Evolutionary conservation across 2,113 vertebrate species (phyloP).

Genomic region (Upupa epops): DNA sequence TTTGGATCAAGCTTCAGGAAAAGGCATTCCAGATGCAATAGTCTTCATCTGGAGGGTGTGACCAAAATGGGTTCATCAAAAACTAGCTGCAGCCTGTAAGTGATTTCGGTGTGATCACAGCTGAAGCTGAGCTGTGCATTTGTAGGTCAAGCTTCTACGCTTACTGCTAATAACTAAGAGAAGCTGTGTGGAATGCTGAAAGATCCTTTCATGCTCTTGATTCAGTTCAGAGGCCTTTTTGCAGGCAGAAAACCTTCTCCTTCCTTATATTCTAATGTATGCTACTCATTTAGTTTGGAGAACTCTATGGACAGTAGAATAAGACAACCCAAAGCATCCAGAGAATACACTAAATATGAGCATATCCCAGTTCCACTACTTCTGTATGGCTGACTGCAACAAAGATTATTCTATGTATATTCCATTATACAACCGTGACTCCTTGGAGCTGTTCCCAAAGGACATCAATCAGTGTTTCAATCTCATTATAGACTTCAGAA

Average conservation of each 20-base stretch:
- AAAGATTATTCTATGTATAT: not conserved
- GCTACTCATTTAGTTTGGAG: not conserved
- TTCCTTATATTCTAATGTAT: slow-evolving; percentile 5
- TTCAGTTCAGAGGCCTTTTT: not conserved
- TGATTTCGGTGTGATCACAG: not conserved
- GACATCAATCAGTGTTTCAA: not conserved
- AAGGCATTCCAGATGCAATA: not conserved
- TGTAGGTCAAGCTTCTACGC: not conserved
- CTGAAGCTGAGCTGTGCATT: slow-evolving; percentile 9
- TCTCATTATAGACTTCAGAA: slow-evolving; percentile 9
- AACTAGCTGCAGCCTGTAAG: not conserved
- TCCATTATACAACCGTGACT: not conserved
- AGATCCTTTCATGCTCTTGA: not conserved
- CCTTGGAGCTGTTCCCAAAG: not conserved
- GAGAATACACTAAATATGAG: not conserved
- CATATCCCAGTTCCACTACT: not conserved
- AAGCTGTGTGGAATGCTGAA: not conserved
- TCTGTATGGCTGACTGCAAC: not conserved
- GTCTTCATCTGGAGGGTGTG: not conserved
- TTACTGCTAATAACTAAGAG: not conserved
- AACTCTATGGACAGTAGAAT: not conserved
- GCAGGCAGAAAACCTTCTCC: not conserved
- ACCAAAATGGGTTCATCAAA: not conserved
- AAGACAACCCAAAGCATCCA: not conserved
- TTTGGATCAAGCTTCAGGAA: not conserved